phyloP scores from a whole-genome alignment of 1,140 invertebrate species.

The Drosophila asahinai region DNA sequence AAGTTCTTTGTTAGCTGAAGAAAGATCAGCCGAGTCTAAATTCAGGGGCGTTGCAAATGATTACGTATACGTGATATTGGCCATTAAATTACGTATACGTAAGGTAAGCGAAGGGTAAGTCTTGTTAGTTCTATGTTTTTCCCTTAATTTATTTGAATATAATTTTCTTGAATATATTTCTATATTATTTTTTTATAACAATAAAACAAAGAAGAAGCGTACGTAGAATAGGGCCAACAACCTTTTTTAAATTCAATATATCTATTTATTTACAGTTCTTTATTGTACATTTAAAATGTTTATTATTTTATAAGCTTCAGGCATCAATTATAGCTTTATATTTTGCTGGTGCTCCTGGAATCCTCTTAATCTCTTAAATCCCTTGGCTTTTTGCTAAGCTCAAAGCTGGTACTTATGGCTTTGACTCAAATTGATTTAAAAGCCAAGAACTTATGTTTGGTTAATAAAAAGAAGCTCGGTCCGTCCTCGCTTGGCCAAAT shows the following conservation, averaged over 20 bases:
- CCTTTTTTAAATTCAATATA: too few species aligned
- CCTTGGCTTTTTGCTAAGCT: neutral
- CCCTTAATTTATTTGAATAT: neutral
- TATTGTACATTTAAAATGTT: neutral
- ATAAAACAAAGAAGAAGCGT: neutral
- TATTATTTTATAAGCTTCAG: too few species aligned
- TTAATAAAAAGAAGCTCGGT: neutral
- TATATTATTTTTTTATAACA: neutral
- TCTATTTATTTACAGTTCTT: neutral
- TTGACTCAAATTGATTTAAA: constrained; percentile 7
- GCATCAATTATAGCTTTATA: neutral
- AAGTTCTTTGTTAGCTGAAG: too few species aligned
- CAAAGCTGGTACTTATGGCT: constrained; percentile 2
- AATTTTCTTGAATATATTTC: too few species aligned
- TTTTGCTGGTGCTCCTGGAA: neutral
- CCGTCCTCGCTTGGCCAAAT: neutral
- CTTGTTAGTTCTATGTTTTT: too few species aligned
- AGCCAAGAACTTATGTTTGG: neutral
- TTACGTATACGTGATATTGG: constrained; percentile 7
- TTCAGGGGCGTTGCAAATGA: neutral
- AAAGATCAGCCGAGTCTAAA: too few species aligned
- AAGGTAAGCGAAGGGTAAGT: neutral
- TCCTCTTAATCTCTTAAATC: neutral
- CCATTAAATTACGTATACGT: neutral
- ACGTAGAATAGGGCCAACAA: too few species aligned